phyloP scores from a whole-genome alignment of 2,113 vertebrate genomes.

The Vimba vimba region DNA sequence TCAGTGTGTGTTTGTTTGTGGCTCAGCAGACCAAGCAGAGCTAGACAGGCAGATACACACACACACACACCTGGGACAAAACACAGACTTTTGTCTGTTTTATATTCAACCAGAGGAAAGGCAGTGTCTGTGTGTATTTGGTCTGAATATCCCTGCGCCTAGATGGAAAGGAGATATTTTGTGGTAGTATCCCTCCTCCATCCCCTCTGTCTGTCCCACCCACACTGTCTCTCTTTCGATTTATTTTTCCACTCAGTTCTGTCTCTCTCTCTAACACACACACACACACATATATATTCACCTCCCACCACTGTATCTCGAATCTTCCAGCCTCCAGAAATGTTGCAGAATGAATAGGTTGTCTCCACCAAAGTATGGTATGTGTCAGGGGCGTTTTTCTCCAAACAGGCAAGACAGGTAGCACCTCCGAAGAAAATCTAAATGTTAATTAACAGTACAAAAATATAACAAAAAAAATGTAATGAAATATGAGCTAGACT shows the following conservation, averaged over 20 bases:
- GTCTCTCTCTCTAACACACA: background rate
- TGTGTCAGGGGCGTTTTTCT: background rate
- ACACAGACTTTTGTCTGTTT: constrained; percentile 50
- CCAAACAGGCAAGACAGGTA: background rate
- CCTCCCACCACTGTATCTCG: constrained; percentile 30
- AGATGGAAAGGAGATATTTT: constrained; percentile 37
- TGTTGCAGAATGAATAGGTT: constrained; percentile 23
- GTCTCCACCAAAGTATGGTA: background rate
- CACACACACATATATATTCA: constrained; percentile 4
- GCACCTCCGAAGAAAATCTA: background rate
- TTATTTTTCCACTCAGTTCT: constrained; percentile 17
- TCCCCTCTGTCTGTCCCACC: constrained; percentile 32
- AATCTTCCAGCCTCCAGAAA: constrained; percentile 36
- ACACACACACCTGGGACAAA: constrained; percentile 55
- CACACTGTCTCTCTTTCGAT: constrained; percentile 38
- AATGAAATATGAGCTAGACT: background rate
- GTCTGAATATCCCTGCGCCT: constrained; percentile 12
- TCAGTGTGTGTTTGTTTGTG: constrained; percentile 23
- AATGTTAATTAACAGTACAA: background rate
- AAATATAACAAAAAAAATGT: background rate
- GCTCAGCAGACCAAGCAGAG: constrained; percentile 56
- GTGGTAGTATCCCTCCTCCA: constrained; percentile 18
- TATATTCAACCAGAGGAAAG: constrained; percentile 57
- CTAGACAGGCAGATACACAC: no score
- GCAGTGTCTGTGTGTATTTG: constrained; percentile 9